A percentile compares a stretch with the other conserved stretches of the same genome.
Evolutionary conservation across 2,797 vertebrate genomes (phyloP).

Genomic region (Australoheros facetus): DNA sequence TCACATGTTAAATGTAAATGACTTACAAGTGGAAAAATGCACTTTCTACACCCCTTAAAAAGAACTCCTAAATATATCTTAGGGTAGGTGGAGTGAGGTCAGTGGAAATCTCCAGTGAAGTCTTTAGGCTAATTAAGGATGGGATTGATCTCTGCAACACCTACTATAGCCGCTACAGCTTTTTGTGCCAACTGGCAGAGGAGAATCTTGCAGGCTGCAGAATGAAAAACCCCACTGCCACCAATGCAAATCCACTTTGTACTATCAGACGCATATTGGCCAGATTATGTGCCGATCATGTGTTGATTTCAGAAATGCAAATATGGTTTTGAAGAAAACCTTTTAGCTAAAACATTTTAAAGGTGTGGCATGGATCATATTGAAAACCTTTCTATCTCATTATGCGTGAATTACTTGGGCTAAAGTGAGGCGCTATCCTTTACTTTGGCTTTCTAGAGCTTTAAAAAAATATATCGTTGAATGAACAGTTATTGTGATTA

Average conservation of each 20-base stretch:
- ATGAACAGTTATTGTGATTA: not conserved
- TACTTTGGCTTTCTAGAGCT: not conserved
- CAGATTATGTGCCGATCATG: not conserved
- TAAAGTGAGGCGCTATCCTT: not conserved
- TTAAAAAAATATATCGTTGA: no score
- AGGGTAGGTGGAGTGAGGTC: conserved; percentile 71
- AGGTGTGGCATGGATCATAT: not conserved
- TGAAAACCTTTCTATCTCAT: not conserved
- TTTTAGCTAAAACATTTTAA: not conserved
- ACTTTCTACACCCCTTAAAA: not conserved
- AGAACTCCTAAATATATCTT: conserved; percentile 71
- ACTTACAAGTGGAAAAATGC: not conserved
- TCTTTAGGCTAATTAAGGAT: conserved; percentile 78
- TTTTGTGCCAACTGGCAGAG: conserved; percentile 64
- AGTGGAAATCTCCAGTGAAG: conserved; percentile 76
- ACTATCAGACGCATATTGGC: not conserved
- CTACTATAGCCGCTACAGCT: conserved; percentile 61
- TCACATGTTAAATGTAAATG: not conserved
- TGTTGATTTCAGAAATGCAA: conserved; percentile 7
- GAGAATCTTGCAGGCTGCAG: conserved; percentile 41
- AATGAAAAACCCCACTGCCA: not conserved
- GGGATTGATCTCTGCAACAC: conserved; percentile 78
- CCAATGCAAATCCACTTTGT: conserved; percentile 4
- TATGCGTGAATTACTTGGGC: not conserved
- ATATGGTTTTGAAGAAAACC: not conserved